Base-by-base conservation (phyloP, 1,140 invertebrate species). In the Papilio aristodemus region DNA sequence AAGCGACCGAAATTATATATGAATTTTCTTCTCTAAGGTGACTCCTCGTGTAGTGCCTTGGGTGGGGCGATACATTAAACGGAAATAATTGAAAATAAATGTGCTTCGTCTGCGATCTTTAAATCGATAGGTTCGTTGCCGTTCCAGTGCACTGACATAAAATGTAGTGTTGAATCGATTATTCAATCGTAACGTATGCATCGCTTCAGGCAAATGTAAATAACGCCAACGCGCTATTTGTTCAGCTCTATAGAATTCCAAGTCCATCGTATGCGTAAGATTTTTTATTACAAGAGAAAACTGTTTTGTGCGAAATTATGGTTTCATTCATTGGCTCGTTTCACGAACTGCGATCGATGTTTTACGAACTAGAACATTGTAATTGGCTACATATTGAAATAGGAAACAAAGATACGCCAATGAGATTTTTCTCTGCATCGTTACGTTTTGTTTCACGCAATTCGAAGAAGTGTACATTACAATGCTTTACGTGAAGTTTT, bases 81-180 rank as follows among this genome's bases (percentile, higher is more conserved):
- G 11, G 38, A 27, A 46, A 43, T 64, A 64, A 43, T 64, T 25
- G 39, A 66, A 66, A 50, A 66, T 27, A 39, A 73, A 70, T 64
- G 46, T 57, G 41, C 63, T 67, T 72, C 72, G 63, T 68, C 68
- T 69, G 50, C 72, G 73, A 80, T 76, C 71, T 73, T 70, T 41
- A 59, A 69, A 66, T 71, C 70, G 72, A 72, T 73, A 75, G 69
- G 67, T 75, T 78, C 71, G 69, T 76, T 78, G 76, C 78, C 73
- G 73, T 72, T 73, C 46, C 60, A 71, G 70, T n/a, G 71, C 68
- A 68, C 67, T 80, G 79, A 80, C 73, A 71, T 71, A 71, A 70
- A 72, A 80, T 74, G 64, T 69, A 76, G 75, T 77, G 70, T 60
- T 75, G 76, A 78, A 80, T 82, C 70, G 78, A 77, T 78, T 77